phyloP scores from a whole-genome alignment of 92 coral and sea anemone genomes.

The Parazoanthus swiftii region DNA sequence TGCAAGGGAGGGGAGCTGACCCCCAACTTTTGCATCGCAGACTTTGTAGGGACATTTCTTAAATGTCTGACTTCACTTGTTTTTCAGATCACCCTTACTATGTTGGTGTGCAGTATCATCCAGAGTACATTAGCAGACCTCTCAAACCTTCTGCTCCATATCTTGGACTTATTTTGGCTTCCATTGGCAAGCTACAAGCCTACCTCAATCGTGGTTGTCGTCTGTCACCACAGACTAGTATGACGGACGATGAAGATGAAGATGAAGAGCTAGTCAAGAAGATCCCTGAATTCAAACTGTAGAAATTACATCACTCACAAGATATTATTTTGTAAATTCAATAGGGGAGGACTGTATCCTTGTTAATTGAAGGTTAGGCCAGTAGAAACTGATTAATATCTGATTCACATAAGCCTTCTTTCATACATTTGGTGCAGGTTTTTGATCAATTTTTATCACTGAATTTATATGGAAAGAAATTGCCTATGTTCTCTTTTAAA shows the following conservation, averaged over 20 bases:
- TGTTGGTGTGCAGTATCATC: conserved; percentile 97
- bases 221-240: conserved; percentile 86
- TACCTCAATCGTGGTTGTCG: conserved; percentile 89
- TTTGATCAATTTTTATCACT: too few species aligned
- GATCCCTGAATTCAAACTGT: conserved; percentile 48
- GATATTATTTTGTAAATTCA: background rate
- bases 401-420: too few species aligned
- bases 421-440: too few species aligned
- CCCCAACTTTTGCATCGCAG: too few species aligned
- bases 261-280: conserved; percentile 34
- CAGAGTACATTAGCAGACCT: conserved; percentile 98
- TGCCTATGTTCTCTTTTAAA: too few species aligned
- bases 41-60: too few species aligned
- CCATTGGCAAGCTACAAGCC: conserved; percentile 83
- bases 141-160: conserved; percentile 94
- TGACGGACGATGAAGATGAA: conserved; percentile 76
- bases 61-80: background rate
- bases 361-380: background rate
- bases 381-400: too few species aligned
- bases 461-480: too few species aligned
- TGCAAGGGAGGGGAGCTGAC: too few species aligned
- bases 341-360: background rate
- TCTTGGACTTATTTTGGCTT: conserved; percentile 90
- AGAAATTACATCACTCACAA: background rate
- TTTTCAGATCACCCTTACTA: conserved; percentile 88